Conservation (phyloP, 2,888 invertebrate genomes). For the Tetranychus piercei region DNA sequence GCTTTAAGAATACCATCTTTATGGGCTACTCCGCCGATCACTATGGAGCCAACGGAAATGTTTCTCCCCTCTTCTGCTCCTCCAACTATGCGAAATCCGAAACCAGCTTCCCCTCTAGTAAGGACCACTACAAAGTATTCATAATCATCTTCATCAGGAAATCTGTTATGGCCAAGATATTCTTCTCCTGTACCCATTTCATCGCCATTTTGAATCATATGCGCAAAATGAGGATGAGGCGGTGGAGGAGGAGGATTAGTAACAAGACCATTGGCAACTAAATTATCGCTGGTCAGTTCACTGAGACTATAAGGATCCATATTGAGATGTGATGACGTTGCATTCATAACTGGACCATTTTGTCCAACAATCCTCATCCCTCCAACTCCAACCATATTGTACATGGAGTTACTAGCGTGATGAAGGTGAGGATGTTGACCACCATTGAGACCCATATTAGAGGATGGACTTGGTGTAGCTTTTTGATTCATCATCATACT, state of each 20-base stretch:
- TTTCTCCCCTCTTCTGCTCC: constrained; percentile 93
- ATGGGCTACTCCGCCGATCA: constrained; percentile 66
- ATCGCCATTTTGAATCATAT: constrained; percentile 5
- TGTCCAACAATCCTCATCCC: not conserved
- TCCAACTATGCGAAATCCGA: constrained; percentile 93
- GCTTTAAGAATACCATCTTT: constrained; percentile 70
- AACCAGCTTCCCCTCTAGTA: constrained; percentile 75
- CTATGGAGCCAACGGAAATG: constrained; percentile 37
- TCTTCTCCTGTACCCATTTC: not conserved
- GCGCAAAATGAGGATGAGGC: constrained; percentile 4
- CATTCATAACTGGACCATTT: not conserved
- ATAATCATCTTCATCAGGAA: constrained; percentile 19
- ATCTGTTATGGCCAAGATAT: not conserved
- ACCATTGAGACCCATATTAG: not conserved
- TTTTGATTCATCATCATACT: not conserved
- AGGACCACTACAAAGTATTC: constrained; percentile 44
- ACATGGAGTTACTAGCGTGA: not conserved
- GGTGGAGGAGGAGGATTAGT: not conserved
- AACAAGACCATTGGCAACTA: not conserved
- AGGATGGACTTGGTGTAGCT: not conserved
- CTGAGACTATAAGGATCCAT: not conserved
- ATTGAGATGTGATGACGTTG: not conserved
- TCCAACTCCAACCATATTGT: not conserved
- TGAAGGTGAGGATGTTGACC: not conserved
- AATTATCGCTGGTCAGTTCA: not conserved